Percentiles rank a stretch among this genome's conserved stretches.
phyloP scores from a whole-genome alignment of 2,888 invertebrate species.

The Drepana falcataria region DNA sequence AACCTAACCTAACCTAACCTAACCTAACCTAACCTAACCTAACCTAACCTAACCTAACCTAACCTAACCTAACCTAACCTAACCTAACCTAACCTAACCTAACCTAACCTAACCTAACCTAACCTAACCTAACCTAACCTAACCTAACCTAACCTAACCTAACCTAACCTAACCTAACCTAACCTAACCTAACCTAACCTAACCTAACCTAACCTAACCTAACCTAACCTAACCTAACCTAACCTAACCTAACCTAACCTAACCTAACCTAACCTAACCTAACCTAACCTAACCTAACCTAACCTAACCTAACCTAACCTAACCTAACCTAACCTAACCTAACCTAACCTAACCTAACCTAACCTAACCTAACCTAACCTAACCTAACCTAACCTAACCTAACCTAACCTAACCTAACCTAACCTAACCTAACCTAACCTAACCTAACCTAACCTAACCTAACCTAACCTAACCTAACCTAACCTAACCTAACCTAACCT shows the following conservation, averaged over 20 bases:
- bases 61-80: slow-evolving; percentile 2
- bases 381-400: slow-evolving; percentile 1
- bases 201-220: slow-evolving; percentile 6
- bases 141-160: slow-evolving; percentile 4
- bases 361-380: slow-evolving; percentile 2
- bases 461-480: slow-evolving; percentile 2
- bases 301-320: slow-evolving; percentile 5
- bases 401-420: slow-evolving; percentile 4
- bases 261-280: slow-evolving; percentile 2
- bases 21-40: slow-evolving; percentile 4
- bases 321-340: slow-evolving; percentile 4
- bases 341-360: slow-evolving; percentile 4
- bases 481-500: slow-evolving; percentile 1
- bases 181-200: slow-evolving; percentile 1
- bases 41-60: slow-evolving; percentile 4
- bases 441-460: slow-evolving; percentile 4
- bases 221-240: slow-evolving; percentile 4
- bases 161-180: slow-evolving; percentile 2
- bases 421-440: slow-evolving; percentile 4
- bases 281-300: slow-evolving; percentile 1
- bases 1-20: slow-evolving; percentile 4
- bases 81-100: slow-evolving; percentile 1
- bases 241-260: slow-evolving; percentile 4
- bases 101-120: slow-evolving; percentile 6
- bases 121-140: slow-evolving; percentile 4